phyloP scores from a whole-genome alignment of 1,140 invertebrate genomes.

The Orussus abietinus region DNA sequence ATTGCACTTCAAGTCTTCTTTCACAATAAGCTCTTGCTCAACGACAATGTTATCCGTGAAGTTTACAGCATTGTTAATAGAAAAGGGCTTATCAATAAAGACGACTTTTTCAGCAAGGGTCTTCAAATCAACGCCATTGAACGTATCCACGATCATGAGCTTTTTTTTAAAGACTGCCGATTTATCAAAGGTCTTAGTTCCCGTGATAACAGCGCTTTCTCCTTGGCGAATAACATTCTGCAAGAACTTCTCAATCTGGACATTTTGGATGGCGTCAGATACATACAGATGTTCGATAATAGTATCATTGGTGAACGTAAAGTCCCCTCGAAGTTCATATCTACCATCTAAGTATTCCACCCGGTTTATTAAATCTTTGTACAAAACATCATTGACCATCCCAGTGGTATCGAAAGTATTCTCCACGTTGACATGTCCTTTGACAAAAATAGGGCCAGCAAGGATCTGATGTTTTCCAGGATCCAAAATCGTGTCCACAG shows the following conservation, averaged over 20 bases:
- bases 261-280: conserved; percentile 22
- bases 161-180: conserved; percentile 21
- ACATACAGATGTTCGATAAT: conserved; percentile 21
- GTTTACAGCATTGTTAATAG: conserved; percentile 16
- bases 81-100: conserved; percentile 26
- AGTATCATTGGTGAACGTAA: conserved; percentile 18
- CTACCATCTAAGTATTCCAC: conserved; percentile 16
- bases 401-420: conserved; percentile 22
- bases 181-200: conserved; percentile 27
- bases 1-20: conserved; percentile 14
- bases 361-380: conserved; percentile 16
- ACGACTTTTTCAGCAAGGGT: conserved; percentile 26
- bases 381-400: conserved; percentile 26
- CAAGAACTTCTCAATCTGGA: conserved; percentile 18
- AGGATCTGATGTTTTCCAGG: conserved; percentile 26
- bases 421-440: conserved; percentile 21
- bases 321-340: conserved; percentile 22
- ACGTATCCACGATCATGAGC: conserved; percentile 10
- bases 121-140: conserved; percentile 30
- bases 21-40: conserved; percentile 17
- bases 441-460: conserved; percentile 18
- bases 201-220: conserved; percentile 19
- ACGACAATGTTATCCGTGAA: conserved; percentile 25
- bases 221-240: conserved; percentile 20
- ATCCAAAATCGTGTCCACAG: conserved; percentile 23